phyloP scores from a whole-genome alignment of 30 jellyfish, hydroid and myxozoan genomes.

The Aurelia sp. region DNA sequence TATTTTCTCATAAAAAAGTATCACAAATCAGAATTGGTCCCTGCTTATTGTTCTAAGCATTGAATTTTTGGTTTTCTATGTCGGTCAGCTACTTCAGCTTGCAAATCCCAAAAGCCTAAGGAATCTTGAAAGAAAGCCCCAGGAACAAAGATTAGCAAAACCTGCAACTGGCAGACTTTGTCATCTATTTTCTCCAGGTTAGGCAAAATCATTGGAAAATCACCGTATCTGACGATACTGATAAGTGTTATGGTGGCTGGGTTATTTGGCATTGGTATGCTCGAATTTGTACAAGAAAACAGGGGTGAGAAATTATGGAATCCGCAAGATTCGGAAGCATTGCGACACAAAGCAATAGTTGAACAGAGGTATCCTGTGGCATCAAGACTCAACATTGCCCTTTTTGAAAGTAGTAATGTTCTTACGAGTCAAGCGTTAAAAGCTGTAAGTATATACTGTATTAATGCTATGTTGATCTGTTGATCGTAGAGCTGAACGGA shows the following conservation, averaged over 20 bases:
- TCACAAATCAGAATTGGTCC: too few species aligned
- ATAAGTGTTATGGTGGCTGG: slow-evolving; percentile 57
- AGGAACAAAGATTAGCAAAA: too few species aligned
- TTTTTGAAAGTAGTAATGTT: slow-evolving; percentile 72
- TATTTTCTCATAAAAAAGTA: too few species aligned
- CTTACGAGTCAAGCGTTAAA: slow-evolving; percentile 47
- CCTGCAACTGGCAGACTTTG: too few species aligned
- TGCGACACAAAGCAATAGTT: slow-evolving; percentile 48
- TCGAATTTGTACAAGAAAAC: slow-evolving; percentile 67
- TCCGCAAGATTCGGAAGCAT: slow-evolving; percentile 79
- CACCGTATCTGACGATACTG: slow-evolving; percentile 59
- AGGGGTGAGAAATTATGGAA: slow-evolving; percentile 90
- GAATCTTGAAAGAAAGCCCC: too few species aligned
- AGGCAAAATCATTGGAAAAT: slow-evolving; percentile 62
- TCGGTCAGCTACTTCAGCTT: too few species aligned
- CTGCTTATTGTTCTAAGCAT: too few species aligned
- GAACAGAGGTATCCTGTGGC: slow-evolving; percentile 62
- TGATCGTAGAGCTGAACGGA: neutral
- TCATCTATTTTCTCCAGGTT: slow-evolving; percentile 24
- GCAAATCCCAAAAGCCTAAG: too few species aligned
- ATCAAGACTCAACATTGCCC: slow-evolving; percentile 28
- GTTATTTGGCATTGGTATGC: slow-evolving; percentile 74
- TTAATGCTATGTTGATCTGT: neutral
- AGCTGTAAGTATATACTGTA: slow-evolving; percentile 53
- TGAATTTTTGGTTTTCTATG: too few species aligned